A percentile compares a stretch with the other conserved stretches of the same genome.
These are phyloP conservation scores for Mesembrinibis cayennensis DNA, from an alignment of 2,113 vertebrate genomes.

Conservation along the genomic window DNA sequence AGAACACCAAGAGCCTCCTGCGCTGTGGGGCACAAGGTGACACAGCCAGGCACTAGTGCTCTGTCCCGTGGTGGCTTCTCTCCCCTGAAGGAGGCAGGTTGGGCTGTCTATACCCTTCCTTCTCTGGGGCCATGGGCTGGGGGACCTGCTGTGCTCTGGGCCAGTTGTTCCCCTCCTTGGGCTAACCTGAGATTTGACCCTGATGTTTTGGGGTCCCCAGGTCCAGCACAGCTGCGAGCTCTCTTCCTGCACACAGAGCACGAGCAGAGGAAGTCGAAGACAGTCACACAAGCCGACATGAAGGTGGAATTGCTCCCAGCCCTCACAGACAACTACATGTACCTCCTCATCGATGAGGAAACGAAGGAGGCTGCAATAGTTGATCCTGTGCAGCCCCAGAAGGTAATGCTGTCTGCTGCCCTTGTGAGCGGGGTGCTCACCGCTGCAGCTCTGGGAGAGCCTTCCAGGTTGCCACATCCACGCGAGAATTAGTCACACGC, in stretches of 20 bases:
- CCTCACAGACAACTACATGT: constrained; percentile 98
- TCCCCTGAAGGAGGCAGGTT: neutral
- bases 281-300: constrained; percentile 82
- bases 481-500: accelerated
- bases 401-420: constrained; percentile 68
- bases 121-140: neutral
- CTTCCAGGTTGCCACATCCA: neutral
- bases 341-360: constrained; percentile 90
- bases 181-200: neutral
- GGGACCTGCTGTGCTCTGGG: neutral
- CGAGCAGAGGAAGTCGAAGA: constrained; percentile 68
- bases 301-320: constrained; percentile 91
- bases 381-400: constrained; percentile 92
- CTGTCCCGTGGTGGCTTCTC: accelerated
- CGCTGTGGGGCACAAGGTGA: neutral
- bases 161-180: neutral
- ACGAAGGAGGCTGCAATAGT: constrained; percentile 90
- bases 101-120: neutral
- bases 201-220: constrained; percentile 54
- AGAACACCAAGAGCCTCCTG: neutral
- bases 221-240: constrained; percentile 65
- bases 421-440: neutral
- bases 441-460: neutral
- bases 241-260: constrained; percentile 51
- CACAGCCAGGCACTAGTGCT: neutral